Percentiles rank a stretch among this genome's conserved stretches.
Conservation (phyloP, 2,888 invertebrate species). For the Apotomis betuletana region DNA sequence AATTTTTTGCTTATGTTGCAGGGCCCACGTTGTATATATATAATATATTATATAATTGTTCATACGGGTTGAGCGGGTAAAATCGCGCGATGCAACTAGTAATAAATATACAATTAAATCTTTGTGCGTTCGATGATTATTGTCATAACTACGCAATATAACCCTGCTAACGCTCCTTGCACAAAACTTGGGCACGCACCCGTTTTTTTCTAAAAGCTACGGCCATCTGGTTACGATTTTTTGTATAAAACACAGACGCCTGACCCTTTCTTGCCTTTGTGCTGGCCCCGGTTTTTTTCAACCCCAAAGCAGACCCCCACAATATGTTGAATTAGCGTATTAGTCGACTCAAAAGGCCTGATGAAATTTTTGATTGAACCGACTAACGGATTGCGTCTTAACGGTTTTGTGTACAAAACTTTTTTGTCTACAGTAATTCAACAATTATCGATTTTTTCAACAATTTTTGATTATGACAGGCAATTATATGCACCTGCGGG, state of each 20-base stretch:
- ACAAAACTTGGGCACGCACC: slow-evolving; percentile 76
- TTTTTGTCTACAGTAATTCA: slow-evolving; percentile 52
- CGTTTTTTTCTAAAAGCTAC: slow-evolving; percentile 78
- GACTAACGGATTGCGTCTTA: slow-evolving; percentile 77
- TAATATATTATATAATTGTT: no score
- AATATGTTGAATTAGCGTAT: slow-evolving; percentile 83
- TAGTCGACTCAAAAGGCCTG: slow-evolving; percentile 78
- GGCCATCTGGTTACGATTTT: slow-evolving; percentile 81
- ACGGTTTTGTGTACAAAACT: slow-evolving; percentile 66
- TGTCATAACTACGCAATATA: slow-evolving; percentile 17
- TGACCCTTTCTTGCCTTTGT: slow-evolving; percentile 83
- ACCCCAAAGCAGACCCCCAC: slow-evolving; percentile 68
- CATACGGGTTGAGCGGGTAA: no score
- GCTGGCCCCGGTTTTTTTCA: slow-evolving; percentile 75
- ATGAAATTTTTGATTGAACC: slow-evolving; percentile 82
- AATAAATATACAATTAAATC: neutral
- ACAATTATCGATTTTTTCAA: slow-evolving; percentile 33
- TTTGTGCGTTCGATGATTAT: slow-evolving; percentile 12
- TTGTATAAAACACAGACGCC: slow-evolving; percentile 75
- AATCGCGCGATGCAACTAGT: neutral
- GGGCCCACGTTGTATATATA: no score
- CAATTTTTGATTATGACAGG: slow-evolving; percentile 33
- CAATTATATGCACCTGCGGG: slow-evolving; percentile 43
- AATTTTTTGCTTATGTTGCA: no score
- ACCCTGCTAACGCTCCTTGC: slow-evolving; percentile 64